Base-by-base conservation (phyloP, 2,113 vertebrate genomes). In the Picathartes gymnocephalus region DNA sequence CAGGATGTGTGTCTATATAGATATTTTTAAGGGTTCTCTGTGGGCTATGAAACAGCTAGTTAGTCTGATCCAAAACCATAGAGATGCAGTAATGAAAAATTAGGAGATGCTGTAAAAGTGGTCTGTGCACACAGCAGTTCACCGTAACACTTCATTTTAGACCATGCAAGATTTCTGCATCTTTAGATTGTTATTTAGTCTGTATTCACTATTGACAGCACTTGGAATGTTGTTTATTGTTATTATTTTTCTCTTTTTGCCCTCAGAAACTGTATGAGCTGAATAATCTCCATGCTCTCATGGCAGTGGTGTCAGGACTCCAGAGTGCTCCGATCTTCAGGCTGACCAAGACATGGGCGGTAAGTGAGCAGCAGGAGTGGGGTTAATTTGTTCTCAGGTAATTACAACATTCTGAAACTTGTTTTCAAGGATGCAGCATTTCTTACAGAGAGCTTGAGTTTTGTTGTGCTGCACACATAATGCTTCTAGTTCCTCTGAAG, bases 271-370 rank as follows among this genome's bases (percentile, higher is more conserved):
- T 99, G 39, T 99, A 99, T 66, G 99, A 99, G 85, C 98, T 99
- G 96, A 99, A 99, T 96, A 99, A 99, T 93, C 98, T 99, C 28
- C 99, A 99, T 50, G 99, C 99, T 5, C 99, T 99, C 53, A 99
- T 99, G 99, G 98, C 99, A 20, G 99, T 99, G 95, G 98, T 99
- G 74, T 99, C 99, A 3, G 99, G 98, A 37, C 96, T 99, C 65
- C 99, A 99, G 96, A 99, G 99, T 56, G 99, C 99, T 73, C 99
- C 99, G 0, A 99, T 99, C 97, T 99, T 99, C 98, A 98, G 99
- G 94, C 98, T 99, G 65, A 98, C 98, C 74, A 99, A 99, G 98
- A 99, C 99, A 0, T 99, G 99, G 99, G 99, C 99, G 97, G 99
- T 99, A 92, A 99, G 99, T 99, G 90, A 89, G 51, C 78, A 39